Evolutionary conservation across 2,888 invertebrate genomes (phyloP), one percentile per base, ranked within the genome.

Genomic region (Chrysotoxum bicinctum): DNA sequence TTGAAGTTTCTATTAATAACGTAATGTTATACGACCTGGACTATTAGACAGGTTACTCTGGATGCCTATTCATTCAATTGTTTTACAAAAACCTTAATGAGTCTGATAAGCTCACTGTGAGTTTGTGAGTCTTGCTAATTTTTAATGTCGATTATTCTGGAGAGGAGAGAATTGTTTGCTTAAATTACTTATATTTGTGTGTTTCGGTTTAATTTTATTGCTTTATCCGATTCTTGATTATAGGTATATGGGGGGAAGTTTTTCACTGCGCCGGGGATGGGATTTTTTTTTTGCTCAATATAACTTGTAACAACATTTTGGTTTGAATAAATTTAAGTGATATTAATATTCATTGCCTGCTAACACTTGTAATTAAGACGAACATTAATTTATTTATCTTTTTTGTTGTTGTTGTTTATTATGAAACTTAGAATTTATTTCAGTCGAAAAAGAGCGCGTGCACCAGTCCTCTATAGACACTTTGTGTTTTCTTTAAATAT

Each of bases 141-240:
- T 83, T 58, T 79, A 74, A 70, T 75, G 66, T 76, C 80, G 72
- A 3, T 26, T 30, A 30, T 79, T 73, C 60, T 70, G 69, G 66
- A 70, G 23, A 50, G n/a, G n/a, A 52, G 45, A 66, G 45, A 56
- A 52, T 26, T 21, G 66, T 75, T 83, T 75, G 75, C 48, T 75
- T 73, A 21, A 54, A 64, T 78, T 52, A 52, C 52, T 66, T 72
- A 58, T 60, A 48, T 83, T 58, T 80, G 66, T 75, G 23, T 84
- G 64, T 43, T 64, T 60, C 66, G 58, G 64, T 56, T 58, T 50
- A 35, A 21, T 58, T 75, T 48, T 79, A 40, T 40, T 50, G 48
- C 64, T 69, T 52, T 62, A 64, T 66, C 58, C 35, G 66, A 79
- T 75, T 79, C 62, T 58, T 79, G 74, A 70, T 74, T 66, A 66